Base-by-base conservation (phyloP, 1,140 invertebrate species). In the Meloidogyne chitwoodi region DNA sequence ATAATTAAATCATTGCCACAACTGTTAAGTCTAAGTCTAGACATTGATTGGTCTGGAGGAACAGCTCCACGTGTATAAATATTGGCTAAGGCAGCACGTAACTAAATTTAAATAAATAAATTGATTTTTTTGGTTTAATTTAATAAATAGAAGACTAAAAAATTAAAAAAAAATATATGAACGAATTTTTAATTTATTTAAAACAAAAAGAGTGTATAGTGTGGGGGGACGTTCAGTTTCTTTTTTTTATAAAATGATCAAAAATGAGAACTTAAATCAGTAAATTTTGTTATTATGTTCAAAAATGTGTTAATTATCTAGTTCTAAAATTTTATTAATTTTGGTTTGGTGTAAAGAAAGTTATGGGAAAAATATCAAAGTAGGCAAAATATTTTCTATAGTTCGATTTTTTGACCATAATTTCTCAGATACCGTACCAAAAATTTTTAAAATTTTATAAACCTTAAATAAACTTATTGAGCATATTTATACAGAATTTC, bases 41-140 rank as follows among this genome's bases (percentile, higher is more conserved):
- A 73, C 71, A 73, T 65, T 64, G 71, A 73, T 34, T 75, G 74
- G 61, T 68, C 73, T 41, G 71, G 44, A 5, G 85, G 80, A 11
- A 84, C 77, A 61, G 83, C 83, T 41, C 83, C 83, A 63, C 85
- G 75, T 22, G 83, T 83, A 73, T 85, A 85, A 66, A 85, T 85
- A 68, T 85, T 76, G 61, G 75, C 76, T 22, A 85, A 69, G 19
- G 83, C 83, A 26, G 83, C 67, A 34, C 83, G 84, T 2, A 83
- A 83, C 83, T 84, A 66, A 69, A 81, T 80, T 29, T 4, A 11
- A 66, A 29, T 26, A 41, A 34, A 24, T 34, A 8, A 74, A 29
- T 69, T 34, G 1, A 67, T 44, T 81, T 27, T 19, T 38, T 1
- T n/a, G 48, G n/a, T n/a, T 66, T 76, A 22, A 16, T n/a, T 34